phyloP scores from a whole-genome alignment of 2,888 invertebrate genomes.

The Operophtera brumata region DNA sequence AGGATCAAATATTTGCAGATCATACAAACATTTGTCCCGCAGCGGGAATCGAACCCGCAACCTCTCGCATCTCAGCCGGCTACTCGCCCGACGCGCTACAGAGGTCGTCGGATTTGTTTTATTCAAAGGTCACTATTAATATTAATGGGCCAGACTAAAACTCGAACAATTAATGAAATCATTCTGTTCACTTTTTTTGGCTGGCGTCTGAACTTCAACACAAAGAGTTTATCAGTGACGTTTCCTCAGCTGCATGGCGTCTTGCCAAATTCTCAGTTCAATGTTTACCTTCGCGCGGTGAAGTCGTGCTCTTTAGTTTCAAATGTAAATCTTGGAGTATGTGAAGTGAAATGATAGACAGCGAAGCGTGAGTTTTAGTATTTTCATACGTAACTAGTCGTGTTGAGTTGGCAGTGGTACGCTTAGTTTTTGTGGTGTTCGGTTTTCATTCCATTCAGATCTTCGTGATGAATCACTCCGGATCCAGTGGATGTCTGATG shows the following conservation, averaged over 20 bases:
- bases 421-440: conserved; percentile 12
- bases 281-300: conserved; percentile 47
- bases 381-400: not conserved
- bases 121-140: too few relatives aligned
- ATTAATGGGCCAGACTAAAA: too few relatives aligned
- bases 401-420: conserved; percentile 2
- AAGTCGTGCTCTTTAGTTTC: conserved; percentile 29
- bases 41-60: too few relatives aligned
- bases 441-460: conserved; percentile 12
- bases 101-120: too few relatives aligned
- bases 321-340: not conserved
- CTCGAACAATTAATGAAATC: not conserved
- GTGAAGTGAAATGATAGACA: conserved; percentile 26
- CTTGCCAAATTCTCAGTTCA: conserved; percentile 60
- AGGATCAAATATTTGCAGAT: too few relatives aligned
- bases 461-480: conserved; percentile 7
- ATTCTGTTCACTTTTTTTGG: conserved; percentile 8
- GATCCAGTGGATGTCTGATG: conserved; percentile 1
- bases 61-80: too few relatives aligned
- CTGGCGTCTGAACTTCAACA: conserved; percentile 20
- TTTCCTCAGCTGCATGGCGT: conserved; percentile 42
- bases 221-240: conserved; percentile 29
- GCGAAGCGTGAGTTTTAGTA: conserved; percentile 28
- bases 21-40: too few relatives aligned
- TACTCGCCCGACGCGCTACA: too few relatives aligned